These are phyloP conservation scores for Cygnus atratus DNA, from an alignment of 2,113 vertebrate genomes.

Conservation along the genomic window DNA sequence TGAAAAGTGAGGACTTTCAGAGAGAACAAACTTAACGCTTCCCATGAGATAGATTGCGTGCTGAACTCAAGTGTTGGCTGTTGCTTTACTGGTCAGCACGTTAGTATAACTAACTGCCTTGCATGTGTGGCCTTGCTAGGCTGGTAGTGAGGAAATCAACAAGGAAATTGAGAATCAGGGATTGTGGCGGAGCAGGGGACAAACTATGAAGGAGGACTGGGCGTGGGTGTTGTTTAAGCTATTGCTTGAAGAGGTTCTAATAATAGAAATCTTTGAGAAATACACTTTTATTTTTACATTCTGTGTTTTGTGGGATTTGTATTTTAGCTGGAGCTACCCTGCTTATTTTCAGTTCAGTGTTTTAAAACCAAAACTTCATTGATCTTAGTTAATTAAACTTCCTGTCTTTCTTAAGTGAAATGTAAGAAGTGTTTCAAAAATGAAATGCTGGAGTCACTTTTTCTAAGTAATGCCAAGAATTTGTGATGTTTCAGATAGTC, in stretches of 20 bases:
- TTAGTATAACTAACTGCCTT: too few relatives aligned
- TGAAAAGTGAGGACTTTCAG: background rate
- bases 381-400: background rate
- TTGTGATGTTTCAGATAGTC: background rate
- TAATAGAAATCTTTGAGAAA: background rate
- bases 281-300: background rate
- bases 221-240: background rate
- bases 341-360: background rate
- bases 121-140: background rate
- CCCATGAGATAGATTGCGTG: too few relatives aligned
- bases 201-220: background rate
- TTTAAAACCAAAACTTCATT: background rate
- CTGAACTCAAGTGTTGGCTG: background rate
- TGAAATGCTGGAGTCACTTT: background rate
- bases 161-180: background rate
- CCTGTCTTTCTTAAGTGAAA: accelerated
- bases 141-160: background rate
- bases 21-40: background rate
- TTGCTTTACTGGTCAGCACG: background rate
- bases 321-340: background rate
- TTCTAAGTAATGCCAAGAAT: background rate
- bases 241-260: background rate
- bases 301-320: background rate
- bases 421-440: too few relatives aligned
- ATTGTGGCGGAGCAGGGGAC: background rate